These are phyloP conservation scores for Acanthochromis polyacanthus DNA, from an alignment of 2,113 vertebrate genomes.

Conservation along the genomic window DNA sequence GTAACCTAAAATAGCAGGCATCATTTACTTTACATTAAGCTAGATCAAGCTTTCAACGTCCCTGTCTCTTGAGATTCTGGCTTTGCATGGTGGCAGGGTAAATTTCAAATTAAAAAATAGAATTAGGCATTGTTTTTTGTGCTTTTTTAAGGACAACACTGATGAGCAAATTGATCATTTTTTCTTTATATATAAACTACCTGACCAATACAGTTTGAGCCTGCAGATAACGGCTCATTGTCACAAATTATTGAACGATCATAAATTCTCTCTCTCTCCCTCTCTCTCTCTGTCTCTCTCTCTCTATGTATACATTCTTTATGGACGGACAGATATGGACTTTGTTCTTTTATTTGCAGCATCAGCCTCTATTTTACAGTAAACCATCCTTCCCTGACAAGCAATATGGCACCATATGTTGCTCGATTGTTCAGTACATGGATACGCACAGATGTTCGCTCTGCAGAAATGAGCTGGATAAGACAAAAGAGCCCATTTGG, in stretches of 20 bases:
- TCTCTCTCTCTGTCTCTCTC: too few relatives aligned
- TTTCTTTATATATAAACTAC: not conserved
- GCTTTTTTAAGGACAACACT: conserved; percentile 6
- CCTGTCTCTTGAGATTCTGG: conserved; percentile 12
- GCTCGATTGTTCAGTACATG: conserved; percentile 24
- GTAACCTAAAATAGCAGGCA: conserved; percentile 50
- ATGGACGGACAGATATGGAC: not conserved
- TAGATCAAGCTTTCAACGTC: conserved; percentile 18
- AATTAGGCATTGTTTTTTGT: conserved; percentile 8
- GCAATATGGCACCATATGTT: conserved; percentile 44
- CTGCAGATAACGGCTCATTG: conserved; percentile 10
- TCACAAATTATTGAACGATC: conserved; percentile 17
- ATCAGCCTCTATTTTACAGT: conserved; percentile 34
- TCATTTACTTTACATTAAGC: conserved; percentile 48
- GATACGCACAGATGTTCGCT: conserved; percentile 20
- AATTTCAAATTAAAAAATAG: conserved; percentile 39
- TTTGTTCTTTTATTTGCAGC: conserved; percentile 38
- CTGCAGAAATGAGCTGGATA: conserved; percentile 29
- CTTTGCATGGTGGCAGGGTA: conserved; percentile 24
- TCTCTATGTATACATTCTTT: not conserved
- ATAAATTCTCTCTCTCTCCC: not conserved
- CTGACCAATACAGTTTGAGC: not conserved
- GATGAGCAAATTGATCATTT: conserved; percentile 6
- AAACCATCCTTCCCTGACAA: conserved; percentile 26
- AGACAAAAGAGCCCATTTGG: conserved; percentile 23